These are phyloP conservation scores for Steatornis caripensis DNA, from an alignment of 2,113 vertebrate species.

Conservation along the genomic window DNA sequence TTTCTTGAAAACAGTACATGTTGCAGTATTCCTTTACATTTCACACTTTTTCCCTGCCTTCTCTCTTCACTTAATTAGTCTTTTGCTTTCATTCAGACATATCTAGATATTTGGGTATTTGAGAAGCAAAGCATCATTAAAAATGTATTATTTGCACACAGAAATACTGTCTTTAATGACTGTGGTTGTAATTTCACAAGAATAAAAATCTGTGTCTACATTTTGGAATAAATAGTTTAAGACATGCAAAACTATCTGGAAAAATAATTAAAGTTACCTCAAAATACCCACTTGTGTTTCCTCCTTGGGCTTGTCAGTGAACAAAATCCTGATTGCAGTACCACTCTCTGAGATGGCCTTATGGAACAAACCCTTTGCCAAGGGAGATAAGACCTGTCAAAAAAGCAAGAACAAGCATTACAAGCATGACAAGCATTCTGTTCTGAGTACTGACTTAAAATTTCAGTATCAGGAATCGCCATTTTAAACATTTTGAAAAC, in stretches of 20 bases:
- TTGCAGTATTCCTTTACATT: neutral
- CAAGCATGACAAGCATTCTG: neutral
- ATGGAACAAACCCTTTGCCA: slow-evolving; percentile 78
- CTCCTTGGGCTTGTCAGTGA: neutral
- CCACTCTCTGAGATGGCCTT: slow-evolving; percentile 83
- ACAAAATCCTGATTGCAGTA: neutral
- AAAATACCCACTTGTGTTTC: neutral
- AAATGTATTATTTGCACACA: neutral
- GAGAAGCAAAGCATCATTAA: neutral
- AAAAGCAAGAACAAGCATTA: neutral
- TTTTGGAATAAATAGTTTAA: neutral
- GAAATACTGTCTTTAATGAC: neutral
- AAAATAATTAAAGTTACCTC: neutral
- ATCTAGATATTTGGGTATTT: neutral
- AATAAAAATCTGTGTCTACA: neutral
- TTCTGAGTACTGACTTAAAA: neutral
- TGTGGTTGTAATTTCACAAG: neutral
- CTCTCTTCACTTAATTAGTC: neutral
- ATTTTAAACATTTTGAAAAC: neutral
- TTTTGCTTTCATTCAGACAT: neutral
- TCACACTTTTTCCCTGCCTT: neutral
- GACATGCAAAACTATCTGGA: neutral
- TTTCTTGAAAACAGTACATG: neutral
- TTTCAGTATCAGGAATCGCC: neutral
- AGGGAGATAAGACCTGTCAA: slow-evolving; percentile 79